These are phyloP conservation scores for Maconellicoccus hirsutus DNA, from an alignment of 1,140 invertebrate species.

Conservation along the genomic window DNA sequence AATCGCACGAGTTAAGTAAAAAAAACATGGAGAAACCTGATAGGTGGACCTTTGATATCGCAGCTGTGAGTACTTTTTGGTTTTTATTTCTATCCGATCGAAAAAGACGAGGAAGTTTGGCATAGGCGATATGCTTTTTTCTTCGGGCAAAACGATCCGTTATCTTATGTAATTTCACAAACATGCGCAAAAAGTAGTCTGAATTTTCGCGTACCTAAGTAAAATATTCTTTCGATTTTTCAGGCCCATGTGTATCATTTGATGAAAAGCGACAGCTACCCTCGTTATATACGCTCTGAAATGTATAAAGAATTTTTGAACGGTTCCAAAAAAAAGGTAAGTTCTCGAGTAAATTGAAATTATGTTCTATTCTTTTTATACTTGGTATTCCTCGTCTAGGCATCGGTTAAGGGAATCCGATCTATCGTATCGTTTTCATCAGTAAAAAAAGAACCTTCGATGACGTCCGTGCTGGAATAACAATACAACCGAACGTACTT, in stretches of 20 bases:
- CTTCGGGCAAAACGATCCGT: too few species aligned
- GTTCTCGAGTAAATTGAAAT: conserved; percentile 25
- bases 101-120: too few species aligned
- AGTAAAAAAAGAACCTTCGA: conserved; percentile 49
- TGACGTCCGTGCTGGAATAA: conserved; percentile 11
- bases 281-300: conserved; percentile 91
- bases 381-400: conserved; percentile 42
- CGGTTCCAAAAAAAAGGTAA: conserved; percentile 90
- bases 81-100: conserved; percentile 27
- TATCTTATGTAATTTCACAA: too few species aligned
- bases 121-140: too few species aligned
- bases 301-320: conserved; percentile 97
- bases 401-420: conserved; percentile 73
- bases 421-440: conserved; percentile 72
- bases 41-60: conserved; percentile 94
- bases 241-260: conserved; percentile 97
- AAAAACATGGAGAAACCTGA: conserved; percentile 65
- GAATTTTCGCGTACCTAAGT: too few species aligned
- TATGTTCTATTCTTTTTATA: too few species aligned
- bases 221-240: conserved; percentile 26
- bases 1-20: conserved; percentile 65
- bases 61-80: conserved; percentile 59
- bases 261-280: conserved; percentile 99
- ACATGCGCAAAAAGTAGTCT: too few species aligned
- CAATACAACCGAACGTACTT: not conserved